Evolutionary conservation across 1,140 invertebrate species (phyloP), one percentile per base, ranked within the genome.

Genomic region (Daktulosphaira vitifoliae): DNA sequence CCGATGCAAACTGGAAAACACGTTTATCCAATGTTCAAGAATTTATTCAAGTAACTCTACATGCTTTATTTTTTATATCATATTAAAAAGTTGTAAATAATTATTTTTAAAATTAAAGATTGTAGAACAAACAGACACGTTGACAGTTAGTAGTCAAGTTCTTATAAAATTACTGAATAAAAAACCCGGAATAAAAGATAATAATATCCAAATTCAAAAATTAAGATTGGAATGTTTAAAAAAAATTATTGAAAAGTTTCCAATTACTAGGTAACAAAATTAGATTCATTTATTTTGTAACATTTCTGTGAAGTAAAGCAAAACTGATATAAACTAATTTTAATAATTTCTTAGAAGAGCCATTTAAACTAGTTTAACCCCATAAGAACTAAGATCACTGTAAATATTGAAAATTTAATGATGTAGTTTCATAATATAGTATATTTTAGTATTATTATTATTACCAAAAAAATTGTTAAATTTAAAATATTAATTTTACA

Each of bases 151-250:
- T 1, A 81, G 84, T 2, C 92, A 95, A 77, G 80, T 87, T 4
- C 73, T 93, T 42, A 80, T 92, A 8, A 80, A 85, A 56, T 81
- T 80, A 5, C 71, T 96, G 11, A 83, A 82, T 64, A 91, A 86
- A 69, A 95, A 93, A 74, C 91, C 92, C 1, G 92, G 92, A 4
- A 80, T 95, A 0, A 94, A 92, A 71, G 92, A 96, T 70, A 94
- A 86, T 54, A 95, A 96, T 76, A 91, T 94, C 67, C 91, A 95
- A 80, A 90, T 93, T 11, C 75, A 93, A n/a, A 92, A 92, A 73
- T 76, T 85, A 2, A 83, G 86, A 69, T 72, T 96, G 9, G 90
- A 94, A 68, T 80, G 86, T 11, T 79, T 93, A 6, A 86, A 87
- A 70, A 80, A 81, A 65, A 77, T 94, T 16, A 86, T 88, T 0